Evolutionary conservation across 2,113 vertebrate species (phyloP).

Genomic region (Artemisiospiza belli): DNA sequence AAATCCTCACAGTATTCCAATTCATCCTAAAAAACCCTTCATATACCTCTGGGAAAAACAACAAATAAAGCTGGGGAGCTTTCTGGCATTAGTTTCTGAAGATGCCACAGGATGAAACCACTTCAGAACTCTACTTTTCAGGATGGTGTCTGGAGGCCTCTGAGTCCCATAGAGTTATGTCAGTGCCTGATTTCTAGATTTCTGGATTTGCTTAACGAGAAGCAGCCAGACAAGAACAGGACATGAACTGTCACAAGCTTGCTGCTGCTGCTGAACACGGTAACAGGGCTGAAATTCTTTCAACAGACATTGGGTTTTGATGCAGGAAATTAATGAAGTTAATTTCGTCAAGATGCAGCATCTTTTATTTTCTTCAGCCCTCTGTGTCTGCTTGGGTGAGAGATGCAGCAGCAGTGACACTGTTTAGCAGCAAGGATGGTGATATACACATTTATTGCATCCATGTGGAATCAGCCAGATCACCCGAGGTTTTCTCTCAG

Average conservation of each 20-base stretch:
- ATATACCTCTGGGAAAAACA: background rate
- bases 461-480: background rate
- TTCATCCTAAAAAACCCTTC: background rate
- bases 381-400: background rate
- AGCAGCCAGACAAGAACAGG: background rate
- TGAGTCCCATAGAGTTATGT: background rate
- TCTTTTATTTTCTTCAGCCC: background rate
- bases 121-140: background rate
- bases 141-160: background rate
- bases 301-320: rapidly evolving
- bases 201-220: background rate
- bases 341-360: background rate
- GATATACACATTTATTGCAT: background rate
- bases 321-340: background rate
- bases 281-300: background rate
- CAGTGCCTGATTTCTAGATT: background rate
- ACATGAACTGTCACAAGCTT: background rate
- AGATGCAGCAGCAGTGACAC: rapidly evolving
- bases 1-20: background rate
- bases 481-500: background rate
- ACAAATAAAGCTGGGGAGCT: background rate
- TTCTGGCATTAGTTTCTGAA: background rate
- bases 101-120: background rate
- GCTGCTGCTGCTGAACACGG: background rate
- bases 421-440: background rate